Evolutionary conservation across 1,140 invertebrate genomes (phyloP).

Genomic region (Leptinotarsa undecemlineata): DNA sequence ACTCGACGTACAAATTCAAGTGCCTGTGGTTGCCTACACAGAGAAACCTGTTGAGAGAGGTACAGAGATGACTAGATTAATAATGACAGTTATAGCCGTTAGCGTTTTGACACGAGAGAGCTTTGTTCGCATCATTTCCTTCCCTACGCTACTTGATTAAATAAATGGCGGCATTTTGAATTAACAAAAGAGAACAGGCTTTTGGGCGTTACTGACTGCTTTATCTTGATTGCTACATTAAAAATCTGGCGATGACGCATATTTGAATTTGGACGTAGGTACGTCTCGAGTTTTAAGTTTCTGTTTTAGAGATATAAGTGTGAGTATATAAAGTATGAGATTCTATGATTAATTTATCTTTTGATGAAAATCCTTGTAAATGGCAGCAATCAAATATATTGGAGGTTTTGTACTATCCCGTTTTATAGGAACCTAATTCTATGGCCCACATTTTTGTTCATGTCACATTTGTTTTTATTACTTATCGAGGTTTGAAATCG

Average conservation of each 20-base stretch:
- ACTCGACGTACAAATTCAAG: constrained; percentile 5
- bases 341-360: too few relatives aligned
- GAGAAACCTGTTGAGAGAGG: neutral
- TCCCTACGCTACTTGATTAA: constrained; percentile 2
- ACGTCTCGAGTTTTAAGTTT: too few relatives aligned
- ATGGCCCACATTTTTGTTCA: too few relatives aligned
- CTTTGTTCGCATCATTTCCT: constrained; percentile 8
- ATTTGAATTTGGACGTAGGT: neutral
- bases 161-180: constrained; percentile 8
- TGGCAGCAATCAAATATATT: too few relatives aligned
- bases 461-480: too few relatives aligned
- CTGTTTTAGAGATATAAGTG: too few relatives aligned
- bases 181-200: constrained; percentile 1
- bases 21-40: neutral
- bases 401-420: too few relatives aligned
- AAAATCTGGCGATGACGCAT: neutral
- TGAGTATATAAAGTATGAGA: too few relatives aligned
- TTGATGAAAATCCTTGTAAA: too few relatives aligned
- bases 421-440: too few relatives aligned
- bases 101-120: constrained; percentile 4
- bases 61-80: constrained; percentile 6
- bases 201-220: neutral
- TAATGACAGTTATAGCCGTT: constrained; percentile 2
- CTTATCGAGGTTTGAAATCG: too few relatives aligned
- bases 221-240: neutral